Base-by-base conservation (phyloP, 2,113 vertebrate genomes). In the Colinus virginianus region DNA sequence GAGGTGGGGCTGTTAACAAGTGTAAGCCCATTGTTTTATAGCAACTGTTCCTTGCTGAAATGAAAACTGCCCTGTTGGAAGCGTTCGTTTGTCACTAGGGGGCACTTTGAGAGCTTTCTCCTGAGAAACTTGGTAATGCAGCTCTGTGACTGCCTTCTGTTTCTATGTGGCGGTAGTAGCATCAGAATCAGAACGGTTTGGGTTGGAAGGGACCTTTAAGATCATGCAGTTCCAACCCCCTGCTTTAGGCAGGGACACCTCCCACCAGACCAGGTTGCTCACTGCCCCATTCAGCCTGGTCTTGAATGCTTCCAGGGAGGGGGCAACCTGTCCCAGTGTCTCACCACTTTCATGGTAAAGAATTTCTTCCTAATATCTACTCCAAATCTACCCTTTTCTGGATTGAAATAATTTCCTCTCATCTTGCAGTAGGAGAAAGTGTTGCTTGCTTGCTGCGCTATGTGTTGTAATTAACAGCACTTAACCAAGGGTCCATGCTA, bases 71-170 rank as follows among this genome's bases (percentile, higher is more conserved):
- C 7, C 69, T 64, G 46, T 45, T 55, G 10, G 8, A 11, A 84
- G 45, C 70, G 32, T 77, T 64, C 22, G 32, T 70, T 16, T 51
- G 91, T 93, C 93, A 69, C 95, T 91, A 95, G 93, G 62, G 84
- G 94, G 90, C 95, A 86, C 78, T 78, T 87, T 14, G 46, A 22
- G 82, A 83, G 40, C 56, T 85, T 63, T 75, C 42, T 49, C 7
- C 17, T 9, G 6, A 21, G 46, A 43, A 30, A 1, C 38, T 46
- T 56, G 40, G 76, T 55, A 55, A 8, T 20, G 16, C 36, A 36
- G 28, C 58, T 40, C n/a, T 18, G 3, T 61, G 38, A 2, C 55
- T 18, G 1, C 46, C 76, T 43, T 49, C 36, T 48, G 40, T 20
- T 59, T 62, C 34, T 2, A 2, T 25, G 42, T 62, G 68, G 12